phyloP scores from a whole-genome alignment of 2,113 vertebrate species.

The Cettia cetti region DNA sequence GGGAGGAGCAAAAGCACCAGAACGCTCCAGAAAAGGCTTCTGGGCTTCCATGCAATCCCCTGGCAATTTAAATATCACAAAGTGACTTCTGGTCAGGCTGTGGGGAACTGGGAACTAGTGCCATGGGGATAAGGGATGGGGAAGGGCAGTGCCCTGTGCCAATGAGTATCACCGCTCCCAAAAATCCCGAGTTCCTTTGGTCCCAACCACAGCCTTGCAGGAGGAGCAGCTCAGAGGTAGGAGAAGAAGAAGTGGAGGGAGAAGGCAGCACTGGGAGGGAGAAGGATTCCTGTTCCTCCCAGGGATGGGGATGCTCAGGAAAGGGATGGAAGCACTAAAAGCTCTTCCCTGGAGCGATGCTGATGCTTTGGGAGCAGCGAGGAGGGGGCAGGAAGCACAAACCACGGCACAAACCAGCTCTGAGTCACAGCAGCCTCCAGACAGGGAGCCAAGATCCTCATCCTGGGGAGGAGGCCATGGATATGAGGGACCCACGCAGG shows the following conservation, averaged over 20 bases:
- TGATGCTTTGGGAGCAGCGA: background rate
- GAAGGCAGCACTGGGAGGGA: background rate
- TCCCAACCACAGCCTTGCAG: accelerated
- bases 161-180: accelerated
- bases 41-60: background rate
- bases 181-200: accelerated
- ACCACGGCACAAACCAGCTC: background rate
- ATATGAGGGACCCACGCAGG: accelerated
- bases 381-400: background rate
- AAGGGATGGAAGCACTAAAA: background rate
- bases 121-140: too few species aligned
- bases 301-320: background rate
- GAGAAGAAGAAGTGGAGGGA: background rate
- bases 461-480: accelerated
- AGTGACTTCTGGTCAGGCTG: background rate
- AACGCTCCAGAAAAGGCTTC: background rate
- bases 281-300: background rate
- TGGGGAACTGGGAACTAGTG: background rate
- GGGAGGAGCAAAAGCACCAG: accelerated
- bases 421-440: background rate
- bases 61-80: background rate
- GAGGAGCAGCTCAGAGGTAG: accelerated
- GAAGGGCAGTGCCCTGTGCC: background rate
- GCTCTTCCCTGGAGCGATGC: background rate
- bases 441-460: background rate